Percentiles rank a stretch among this genome's conserved stretches.
These are phyloP conservation scores for Neoitamus cyanurus DNA, from an alignment of 2,888 invertebrate species.

Conservation along the genomic window DNA sequence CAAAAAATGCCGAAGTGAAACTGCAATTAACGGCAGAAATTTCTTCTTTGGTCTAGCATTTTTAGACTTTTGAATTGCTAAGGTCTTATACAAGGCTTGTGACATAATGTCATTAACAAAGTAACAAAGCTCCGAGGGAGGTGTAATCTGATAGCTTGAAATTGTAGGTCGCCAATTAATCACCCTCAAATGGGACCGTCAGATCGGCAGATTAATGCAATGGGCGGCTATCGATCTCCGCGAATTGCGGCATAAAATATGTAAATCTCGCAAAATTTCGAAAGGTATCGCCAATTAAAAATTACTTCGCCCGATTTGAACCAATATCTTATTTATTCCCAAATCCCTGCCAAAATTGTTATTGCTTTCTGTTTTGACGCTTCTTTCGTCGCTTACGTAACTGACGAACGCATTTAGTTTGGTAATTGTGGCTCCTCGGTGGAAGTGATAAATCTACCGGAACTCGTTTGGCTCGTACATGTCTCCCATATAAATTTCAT, in stretches of 20 bases:
- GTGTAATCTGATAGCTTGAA: background rate
- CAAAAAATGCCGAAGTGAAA: slow-evolving; percentile 12
- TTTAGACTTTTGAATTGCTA: background rate
- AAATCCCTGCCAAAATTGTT: background rate
- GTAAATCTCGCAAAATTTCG: background rate
- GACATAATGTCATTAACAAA: slow-evolving; percentile 9
- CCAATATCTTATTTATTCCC: background rate
- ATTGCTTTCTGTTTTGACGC: background rate
- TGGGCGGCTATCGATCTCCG: background rate
- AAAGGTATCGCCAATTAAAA: background rate
- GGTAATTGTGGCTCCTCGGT: slow-evolving; percentile 19
- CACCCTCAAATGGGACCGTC: background rate
- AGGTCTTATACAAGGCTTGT: slow-evolving; percentile 10
- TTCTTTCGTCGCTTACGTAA: background rate
- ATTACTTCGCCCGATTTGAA: background rate
- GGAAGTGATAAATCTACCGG: slow-evolving; percentile 30
- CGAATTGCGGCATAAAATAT: background rate
- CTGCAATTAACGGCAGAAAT: background rate
- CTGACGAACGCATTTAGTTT: background rate
- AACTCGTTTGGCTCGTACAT: slow-evolving; percentile 20
- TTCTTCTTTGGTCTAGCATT: background rate
- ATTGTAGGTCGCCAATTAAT: background rate
- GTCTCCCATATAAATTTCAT: slow-evolving; percentile 14
- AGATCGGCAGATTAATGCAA: background rate
- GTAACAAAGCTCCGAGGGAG: background rate